phyloP scores from a whole-genome alignment of 2,797 vertebrate genomes.

The Arnoldichthys spilopterus region DNA sequence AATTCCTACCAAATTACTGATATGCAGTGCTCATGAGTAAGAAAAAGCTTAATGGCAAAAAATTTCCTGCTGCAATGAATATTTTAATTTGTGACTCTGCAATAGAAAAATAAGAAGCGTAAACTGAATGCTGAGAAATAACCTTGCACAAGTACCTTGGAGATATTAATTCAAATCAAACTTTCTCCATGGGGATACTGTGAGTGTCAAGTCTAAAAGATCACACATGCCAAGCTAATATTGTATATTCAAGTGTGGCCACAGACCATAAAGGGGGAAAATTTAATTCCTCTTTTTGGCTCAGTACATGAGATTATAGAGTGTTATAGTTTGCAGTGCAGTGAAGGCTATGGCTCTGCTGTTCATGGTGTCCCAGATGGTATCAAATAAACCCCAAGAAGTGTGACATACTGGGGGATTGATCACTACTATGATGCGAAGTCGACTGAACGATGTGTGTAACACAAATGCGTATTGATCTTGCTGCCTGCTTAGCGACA shows the following conservation, averaged over 20 bases:
- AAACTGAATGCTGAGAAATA: background rate
- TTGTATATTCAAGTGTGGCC: background rate
- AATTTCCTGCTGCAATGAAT: background rate
- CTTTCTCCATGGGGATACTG: background rate
- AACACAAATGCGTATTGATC: conserved; percentile 60
- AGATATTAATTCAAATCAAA: background rate
- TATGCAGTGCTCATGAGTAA: background rate
- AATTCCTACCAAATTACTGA: background rate
- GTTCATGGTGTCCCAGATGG: background rate
- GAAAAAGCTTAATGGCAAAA: background rate
- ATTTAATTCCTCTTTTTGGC: background rate
- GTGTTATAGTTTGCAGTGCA: background rate
- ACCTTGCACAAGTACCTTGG: background rate
- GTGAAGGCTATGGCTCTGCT: background rate
- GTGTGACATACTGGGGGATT: conserved; percentile 43
- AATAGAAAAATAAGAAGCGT: background rate
- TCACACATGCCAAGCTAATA: background rate
- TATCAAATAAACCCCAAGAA: conserved; percentile 12
- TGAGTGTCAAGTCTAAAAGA: background rate
- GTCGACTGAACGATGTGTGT: conserved; percentile 48
- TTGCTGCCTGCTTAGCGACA: conserved; percentile 43
- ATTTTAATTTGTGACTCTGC: background rate
- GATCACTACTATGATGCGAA: conserved; percentile 49
- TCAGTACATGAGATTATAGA: background rate
- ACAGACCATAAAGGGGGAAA: background rate